Evolutionary conservation across 2,113 vertebrate genomes (phyloP).

Genomic region (Microcebus lehilahytsara): DNA sequence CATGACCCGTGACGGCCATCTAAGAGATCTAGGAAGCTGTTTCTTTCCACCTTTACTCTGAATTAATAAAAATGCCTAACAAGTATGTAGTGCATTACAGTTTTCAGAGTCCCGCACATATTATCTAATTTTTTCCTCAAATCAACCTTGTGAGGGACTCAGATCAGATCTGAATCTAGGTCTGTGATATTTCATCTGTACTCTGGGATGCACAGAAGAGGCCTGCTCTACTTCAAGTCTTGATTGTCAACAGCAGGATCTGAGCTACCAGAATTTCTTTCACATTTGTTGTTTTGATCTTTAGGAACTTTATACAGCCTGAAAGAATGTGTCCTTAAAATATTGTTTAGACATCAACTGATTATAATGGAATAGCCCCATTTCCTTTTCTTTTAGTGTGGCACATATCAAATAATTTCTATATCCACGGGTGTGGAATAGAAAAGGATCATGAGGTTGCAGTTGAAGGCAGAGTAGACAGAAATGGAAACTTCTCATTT

Average conservation of each 20-base stretch:
- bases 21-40: not conserved
- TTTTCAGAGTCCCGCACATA: not conserved
- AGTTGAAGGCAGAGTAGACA: not conserved
- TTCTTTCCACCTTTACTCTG: not conserved
- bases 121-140: not conserved
- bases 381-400: not conserved
- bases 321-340: not conserved
- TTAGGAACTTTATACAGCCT: not conserved
- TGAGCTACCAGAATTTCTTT: not conserved
- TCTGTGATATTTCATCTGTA: not conserved
- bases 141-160: not conserved
- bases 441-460: not conserved
- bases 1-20: not conserved
- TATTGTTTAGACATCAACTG: not conserved
- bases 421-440: not conserved
- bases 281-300: not conserved
- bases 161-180: not conserved
- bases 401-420: not conserved
- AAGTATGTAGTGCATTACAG: not conserved
- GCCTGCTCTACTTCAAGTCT: not conserved
- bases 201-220: not conserved
- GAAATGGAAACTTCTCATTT: not conserved
- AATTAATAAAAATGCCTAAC: not conserved
- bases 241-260: not conserved
- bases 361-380: not conserved